A percentile compares a stretch with the other conserved stretches of the same genome.
These are phyloP conservation scores for Xenentodon cancila DNA, from an alignment of 2,797 vertebrate genomes.

Conservation along the genomic window DNA sequence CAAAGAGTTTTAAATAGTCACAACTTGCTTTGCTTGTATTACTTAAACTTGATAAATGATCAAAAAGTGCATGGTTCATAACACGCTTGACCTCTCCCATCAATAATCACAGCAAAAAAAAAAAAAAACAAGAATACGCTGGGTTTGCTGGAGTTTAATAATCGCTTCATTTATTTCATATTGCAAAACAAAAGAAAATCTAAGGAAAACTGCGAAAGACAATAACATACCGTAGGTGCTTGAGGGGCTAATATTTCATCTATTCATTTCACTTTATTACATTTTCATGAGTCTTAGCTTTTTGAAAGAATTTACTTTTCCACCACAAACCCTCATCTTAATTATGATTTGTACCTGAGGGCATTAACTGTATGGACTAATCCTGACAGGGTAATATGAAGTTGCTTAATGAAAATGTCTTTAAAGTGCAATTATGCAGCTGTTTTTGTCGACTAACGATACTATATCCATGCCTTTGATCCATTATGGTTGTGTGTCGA, in stretches of 20 bases:
- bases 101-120: background rate
- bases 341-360: constrained; percentile 57
- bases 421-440: constrained; percentile 53
- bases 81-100: too few species aligned
- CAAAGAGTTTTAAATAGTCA: too few species aligned
- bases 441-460: constrained; percentile 49
- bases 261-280: constrained; percentile 46
- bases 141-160: constrained; percentile 18
- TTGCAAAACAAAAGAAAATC: constrained; percentile 16
- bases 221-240: constrained; percentile 50
- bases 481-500: constrained; percentile 17
- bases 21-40: too few species aligned
- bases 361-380: constrained; percentile 37
- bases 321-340: constrained; percentile 45
- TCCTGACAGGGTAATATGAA: constrained; percentile 34
- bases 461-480: constrained; percentile 31
- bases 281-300: constrained; percentile 45
- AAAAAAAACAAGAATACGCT: background rate
- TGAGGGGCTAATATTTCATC: constrained; percentile 42
- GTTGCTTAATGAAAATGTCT: constrained; percentile 46
- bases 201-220: constrained; percentile 36
- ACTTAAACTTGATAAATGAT: too few species aligned
- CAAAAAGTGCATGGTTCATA: too few species aligned
- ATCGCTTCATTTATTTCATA: constrained; percentile 10
- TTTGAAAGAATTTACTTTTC: constrained; percentile 39